A percentile compares a stretch with the other conserved stretches of the same genome.
Conservation (phyloP, 2,888 invertebrate species). For the Prosapia bicincta region DNA sequence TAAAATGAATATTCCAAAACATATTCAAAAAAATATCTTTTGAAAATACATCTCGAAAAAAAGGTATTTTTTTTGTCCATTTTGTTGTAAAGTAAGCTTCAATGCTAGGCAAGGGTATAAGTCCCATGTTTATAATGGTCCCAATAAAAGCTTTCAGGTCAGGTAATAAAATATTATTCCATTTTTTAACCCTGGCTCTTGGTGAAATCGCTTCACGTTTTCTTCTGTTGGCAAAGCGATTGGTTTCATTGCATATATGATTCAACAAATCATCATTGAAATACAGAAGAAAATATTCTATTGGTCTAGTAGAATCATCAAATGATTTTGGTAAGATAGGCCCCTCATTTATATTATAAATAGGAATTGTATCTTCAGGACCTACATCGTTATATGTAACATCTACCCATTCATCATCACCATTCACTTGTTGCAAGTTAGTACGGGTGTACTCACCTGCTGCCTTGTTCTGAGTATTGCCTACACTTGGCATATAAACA, state of each 20-base stretch:
- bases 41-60: neutral
- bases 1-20: slow-evolving; percentile 9
- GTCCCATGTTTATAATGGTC: neutral
- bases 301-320: neutral
- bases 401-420: no score
- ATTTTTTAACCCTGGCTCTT: neutral
- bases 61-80: neutral
- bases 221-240: neutral
- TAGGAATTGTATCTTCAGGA: no score
- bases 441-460: no score
- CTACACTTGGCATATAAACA: no score
- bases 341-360: no score
- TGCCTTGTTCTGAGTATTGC: no score
- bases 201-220: neutral
- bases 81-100: neutral
- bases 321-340: no score
- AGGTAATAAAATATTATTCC: neutral
- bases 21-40: slow-evolving; percentile 4
- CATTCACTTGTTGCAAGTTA: no score
- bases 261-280: neutral
- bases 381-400: no score
- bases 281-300: neutral
- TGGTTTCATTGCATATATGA: neutral
- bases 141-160: neutral
- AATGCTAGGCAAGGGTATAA: neutral